These are phyloP conservation scores for Caranx ignobilis DNA, from an alignment of 2,113 vertebrate genomes.

Conservation along the genomic window DNA sequence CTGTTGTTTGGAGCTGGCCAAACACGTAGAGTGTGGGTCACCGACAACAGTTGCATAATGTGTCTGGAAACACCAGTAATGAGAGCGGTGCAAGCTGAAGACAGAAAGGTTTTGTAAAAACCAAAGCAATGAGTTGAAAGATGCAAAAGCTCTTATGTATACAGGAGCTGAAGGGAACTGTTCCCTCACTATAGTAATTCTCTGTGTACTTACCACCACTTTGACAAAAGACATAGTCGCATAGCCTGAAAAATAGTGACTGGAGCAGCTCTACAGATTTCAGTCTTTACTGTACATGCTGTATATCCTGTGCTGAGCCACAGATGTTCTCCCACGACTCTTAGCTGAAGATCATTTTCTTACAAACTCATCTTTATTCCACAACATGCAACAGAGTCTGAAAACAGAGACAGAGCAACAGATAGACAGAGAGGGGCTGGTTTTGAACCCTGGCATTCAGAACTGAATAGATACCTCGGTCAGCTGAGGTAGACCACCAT, in stretches of 20 bases:
- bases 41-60: no score
- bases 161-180: background rate
- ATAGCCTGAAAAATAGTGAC: background rate
- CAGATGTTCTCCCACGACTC: background rate
- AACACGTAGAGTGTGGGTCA: no score
- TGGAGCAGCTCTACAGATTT: slow-evolving; percentile 22
- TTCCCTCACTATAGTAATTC: slow-evolving; percentile 10
- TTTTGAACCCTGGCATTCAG: background rate
- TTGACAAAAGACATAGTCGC: background rate
- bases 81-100: background rate
- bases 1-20: background rate
- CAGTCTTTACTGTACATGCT: background rate
- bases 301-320: background rate
- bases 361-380: background rate
- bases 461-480: background rate
- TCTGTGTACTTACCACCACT: slow-evolving; percentile 6
- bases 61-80: background rate
- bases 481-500: slow-evolving; percentile 18
- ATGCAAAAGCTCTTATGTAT: no score
- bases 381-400: background rate
- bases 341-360: slow-evolving; percentile 1
- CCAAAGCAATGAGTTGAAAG: no score
- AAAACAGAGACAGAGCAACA: background rate
- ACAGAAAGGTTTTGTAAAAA: background rate
- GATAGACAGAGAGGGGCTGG: background rate